phyloP scores from a whole-genome alignment of 2,888 invertebrate species.

The Schrankia costaestrigalis region DNA sequence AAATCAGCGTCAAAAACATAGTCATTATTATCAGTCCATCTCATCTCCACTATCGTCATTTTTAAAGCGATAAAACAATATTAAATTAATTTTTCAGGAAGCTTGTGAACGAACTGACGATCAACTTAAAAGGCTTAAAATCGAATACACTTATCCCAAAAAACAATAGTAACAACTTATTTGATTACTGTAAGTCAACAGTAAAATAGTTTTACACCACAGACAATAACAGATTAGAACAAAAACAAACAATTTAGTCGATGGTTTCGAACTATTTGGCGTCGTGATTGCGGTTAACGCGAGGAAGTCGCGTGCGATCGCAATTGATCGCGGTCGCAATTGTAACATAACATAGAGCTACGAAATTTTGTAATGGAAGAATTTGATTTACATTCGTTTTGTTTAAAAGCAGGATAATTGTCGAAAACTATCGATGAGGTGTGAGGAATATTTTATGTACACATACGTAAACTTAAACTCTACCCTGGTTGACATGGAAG shows the following conservation, averaged over 20 bases:
- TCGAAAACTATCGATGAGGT: too few relatives aligned
- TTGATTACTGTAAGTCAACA: constrained; percentile 27
- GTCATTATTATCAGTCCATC: too few relatives aligned
- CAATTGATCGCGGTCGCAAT: constrained; percentile 42
- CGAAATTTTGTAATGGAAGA: constrained; percentile 15
- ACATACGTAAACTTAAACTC: too few relatives aligned
- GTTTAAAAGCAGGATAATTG: background rate
- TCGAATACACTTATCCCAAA: too few relatives aligned
- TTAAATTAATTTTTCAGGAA: too few relatives aligned
- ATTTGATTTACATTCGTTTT: background rate
- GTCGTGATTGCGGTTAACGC: constrained; percentile 36
- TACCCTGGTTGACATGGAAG: too few relatives aligned
- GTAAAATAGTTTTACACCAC: constrained; percentile 33
- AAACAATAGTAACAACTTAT: background rate
- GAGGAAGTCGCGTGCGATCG: constrained; percentile 65
- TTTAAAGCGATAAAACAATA: too few relatives aligned
- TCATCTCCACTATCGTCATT: too few relatives aligned
- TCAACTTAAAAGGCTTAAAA: too few relatives aligned
- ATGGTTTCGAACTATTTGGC: constrained; percentile 35
- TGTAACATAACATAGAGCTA: constrained; percentile 38
- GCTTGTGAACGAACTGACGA: too few relatives aligned
- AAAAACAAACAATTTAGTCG: constrained; percentile 37
- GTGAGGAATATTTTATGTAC: too few relatives aligned
- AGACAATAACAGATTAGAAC: constrained; percentile 36
- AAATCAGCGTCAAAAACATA: too few relatives aligned